Percentiles rank a stretch among this genome's conserved stretches.
These are phyloP conservation scores for Apodemia duryi DNA, from an alignment of 2,888 invertebrate genomes.

Conservation along the genomic window DNA sequence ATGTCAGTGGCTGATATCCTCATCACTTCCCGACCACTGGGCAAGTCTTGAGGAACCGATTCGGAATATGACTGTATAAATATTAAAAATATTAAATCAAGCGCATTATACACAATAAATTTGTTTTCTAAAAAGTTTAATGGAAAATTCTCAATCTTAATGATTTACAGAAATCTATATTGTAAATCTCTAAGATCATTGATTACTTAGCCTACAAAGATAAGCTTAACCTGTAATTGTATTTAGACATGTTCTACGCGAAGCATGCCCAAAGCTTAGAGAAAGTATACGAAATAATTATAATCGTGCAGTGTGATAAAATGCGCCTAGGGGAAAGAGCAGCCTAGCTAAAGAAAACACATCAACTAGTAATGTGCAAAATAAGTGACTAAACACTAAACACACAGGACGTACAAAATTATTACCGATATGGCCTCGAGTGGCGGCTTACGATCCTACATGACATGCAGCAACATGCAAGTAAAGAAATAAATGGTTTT, in stretches of 20 bases:
- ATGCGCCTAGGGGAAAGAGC: slow-evolving; percentile 74
- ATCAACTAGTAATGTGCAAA: slow-evolving; percentile 76
- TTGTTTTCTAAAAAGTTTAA: neutral
- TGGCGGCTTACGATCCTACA: slow-evolving; percentile 74
- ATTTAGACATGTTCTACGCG: slow-evolving; percentile 66
- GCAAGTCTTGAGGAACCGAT: slow-evolving; percentile 90
- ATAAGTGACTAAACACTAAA: slow-evolving; percentile 66
- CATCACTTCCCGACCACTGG: slow-evolving; percentile 87
- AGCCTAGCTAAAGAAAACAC: slow-evolving; percentile 76
- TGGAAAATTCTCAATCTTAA: neutral
- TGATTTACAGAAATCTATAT: neutral
- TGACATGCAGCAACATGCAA: slow-evolving; percentile 78
- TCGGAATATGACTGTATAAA: slow-evolving; percentile 78
- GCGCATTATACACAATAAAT: neutral
- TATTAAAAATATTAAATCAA: slow-evolving; percentile 29
- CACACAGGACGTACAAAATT: slow-evolving; percentile 61
- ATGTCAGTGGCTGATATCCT: slow-evolving; percentile 95
- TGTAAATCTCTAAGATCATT: neutral
- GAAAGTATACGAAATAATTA: slow-evolving; percentile 72
- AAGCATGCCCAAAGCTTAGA: slow-evolving; percentile 77
- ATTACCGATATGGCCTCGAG: slow-evolving; percentile 74
- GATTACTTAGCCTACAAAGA: slow-evolving; percentile 29
- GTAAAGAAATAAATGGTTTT: slow-evolving; percentile 61
- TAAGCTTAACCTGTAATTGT: slow-evolving; percentile 32
- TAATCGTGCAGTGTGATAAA: slow-evolving; percentile 78